Conservation (phyloP, 1,140 invertebrate genomes). For the Zaprionus lachaisei region DNA sequence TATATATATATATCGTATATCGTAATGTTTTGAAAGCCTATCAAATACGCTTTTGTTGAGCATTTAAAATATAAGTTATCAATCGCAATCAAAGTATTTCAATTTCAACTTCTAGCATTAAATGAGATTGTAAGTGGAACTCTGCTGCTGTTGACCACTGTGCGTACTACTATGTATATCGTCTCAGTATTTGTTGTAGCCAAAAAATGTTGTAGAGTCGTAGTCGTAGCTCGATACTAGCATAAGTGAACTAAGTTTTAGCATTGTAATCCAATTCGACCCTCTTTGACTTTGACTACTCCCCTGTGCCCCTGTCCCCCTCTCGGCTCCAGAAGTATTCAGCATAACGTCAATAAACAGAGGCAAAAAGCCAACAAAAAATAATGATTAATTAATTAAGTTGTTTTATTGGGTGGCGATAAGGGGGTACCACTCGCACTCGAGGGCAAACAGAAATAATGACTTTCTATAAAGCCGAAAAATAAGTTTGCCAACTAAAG, state of each 20-base stretch:
- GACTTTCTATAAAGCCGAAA: constrained; percentile 56
- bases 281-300: constrained; percentile 16
- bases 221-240: constrained; percentile 38
- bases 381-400: constrained; percentile 82
- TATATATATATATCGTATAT: background rate
- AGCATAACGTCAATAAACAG: constrained; percentile 67
- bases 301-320: background rate
- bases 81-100: constrained; percentile 1
- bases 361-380: constrained; percentile 60
- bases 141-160: background rate
- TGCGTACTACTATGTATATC: background rate
- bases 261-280: constrained; percentile 68
- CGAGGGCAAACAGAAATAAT: constrained; percentile 30
- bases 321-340: constrained; percentile 8
- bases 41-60: constrained; percentile 8
- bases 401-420: constrained; percentile 72
- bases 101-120: background rate
- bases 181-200: constrained; percentile 41
- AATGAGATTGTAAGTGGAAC: background rate
- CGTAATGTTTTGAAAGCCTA: constrained; percentile 4
- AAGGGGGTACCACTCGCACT: background rate
- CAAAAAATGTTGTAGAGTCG: constrained; percentile 13
- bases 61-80: constrained; percentile 5
- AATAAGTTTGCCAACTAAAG: constrained; percentile 57
- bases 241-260: constrained; percentile 69